Evolutionary conservation across 2,113 vertebrate genomes (phyloP).

Genomic region (Caranx melampygus): DNA sequence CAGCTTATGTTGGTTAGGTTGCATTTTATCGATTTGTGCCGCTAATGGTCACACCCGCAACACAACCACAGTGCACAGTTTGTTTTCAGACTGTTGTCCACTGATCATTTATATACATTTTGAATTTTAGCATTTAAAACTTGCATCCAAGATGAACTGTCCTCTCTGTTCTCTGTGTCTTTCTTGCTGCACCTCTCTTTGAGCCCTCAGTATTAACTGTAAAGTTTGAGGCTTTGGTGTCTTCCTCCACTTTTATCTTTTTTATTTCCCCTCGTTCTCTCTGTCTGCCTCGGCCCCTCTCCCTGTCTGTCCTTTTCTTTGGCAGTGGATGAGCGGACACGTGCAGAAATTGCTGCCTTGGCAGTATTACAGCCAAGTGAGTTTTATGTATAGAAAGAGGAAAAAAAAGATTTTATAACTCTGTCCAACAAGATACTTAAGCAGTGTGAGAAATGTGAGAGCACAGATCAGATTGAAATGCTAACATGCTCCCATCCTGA

Average conservation of each 20-base stretch:
- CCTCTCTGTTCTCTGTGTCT: constrained; percentile 22
- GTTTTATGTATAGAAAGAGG: neutral
- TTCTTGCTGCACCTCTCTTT: constrained; percentile 36
- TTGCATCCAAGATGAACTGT: neutral
- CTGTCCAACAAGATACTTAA: neutral
- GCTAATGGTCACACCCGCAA: neutral
- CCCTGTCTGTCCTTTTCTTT: constrained; percentile 4
- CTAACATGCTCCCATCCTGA: neutral
- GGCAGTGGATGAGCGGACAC: neutral
- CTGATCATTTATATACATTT: neutral
- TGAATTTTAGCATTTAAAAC: neutral
- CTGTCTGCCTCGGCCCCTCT: constrained; percentile 18
- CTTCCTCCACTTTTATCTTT: constrained; percentile 44
- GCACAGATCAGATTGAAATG: neutral
- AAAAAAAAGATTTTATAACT: neutral
- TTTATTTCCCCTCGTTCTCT: constrained; percentile 17
- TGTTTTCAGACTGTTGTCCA: neutral
- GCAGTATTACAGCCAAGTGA: constrained; percentile 13
- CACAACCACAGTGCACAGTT: neutral
- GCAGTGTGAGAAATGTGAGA: neutral
- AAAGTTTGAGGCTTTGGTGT: constrained; percentile 61
- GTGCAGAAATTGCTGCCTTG: constrained; percentile 25
- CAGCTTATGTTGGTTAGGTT: neutral
- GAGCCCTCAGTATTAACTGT: constrained; percentile 59
- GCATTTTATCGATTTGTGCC: neutral